Base-by-base conservation (phyloP, 1,140 invertebrate genomes). In the Lordiphosa stackelbergi region DNA sequence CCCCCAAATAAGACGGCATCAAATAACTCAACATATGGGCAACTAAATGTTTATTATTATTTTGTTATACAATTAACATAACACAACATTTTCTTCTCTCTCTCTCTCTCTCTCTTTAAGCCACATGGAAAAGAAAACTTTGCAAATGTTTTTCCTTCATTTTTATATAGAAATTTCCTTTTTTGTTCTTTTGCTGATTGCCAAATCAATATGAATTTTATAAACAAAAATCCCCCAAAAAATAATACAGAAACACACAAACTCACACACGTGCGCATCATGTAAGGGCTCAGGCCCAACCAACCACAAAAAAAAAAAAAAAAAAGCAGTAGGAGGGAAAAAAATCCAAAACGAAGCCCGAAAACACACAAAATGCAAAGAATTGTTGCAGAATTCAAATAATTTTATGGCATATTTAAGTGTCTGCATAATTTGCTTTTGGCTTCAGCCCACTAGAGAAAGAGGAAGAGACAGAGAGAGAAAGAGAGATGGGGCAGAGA, bases 371-470 rank as follows among this genome's bases (percentile, higher is more conserved):
- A 56, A 62, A 63, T 70, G 58, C 52, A 40, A 69, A 70, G 58
- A 70, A 75, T 81, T 72, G 68, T 60, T 75, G 68, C 71, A 65
- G 68, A 72, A 83, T 68, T 71, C 59, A 52, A 83, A 81, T 83
- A 81, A 81, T 77, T 81, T 75, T 61, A 83, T 83, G 75, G 68
- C 77, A 83, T 75, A 83, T 71, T 81, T 83, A 72, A 81, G 66
- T 71, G 75, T 62, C 71, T 75, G 77, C 71, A 75, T 75, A 83
- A 79, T 71, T 70, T 81, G 74, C 52, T 72, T 55, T 68, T 48
- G 55, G 54, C 45, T 47, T 60, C 48, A 8, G 28, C 28, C 51
- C 54, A 36, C 54, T 54, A 49, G 49, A 61, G 38, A 41, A 46
- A 53, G 13, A 24, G 22, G 22, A 8, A 31, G 28, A 43, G 41